phyloP scores from a whole-genome alignment of 2,113 vertebrate species.

The Uria aalge region DNA sequence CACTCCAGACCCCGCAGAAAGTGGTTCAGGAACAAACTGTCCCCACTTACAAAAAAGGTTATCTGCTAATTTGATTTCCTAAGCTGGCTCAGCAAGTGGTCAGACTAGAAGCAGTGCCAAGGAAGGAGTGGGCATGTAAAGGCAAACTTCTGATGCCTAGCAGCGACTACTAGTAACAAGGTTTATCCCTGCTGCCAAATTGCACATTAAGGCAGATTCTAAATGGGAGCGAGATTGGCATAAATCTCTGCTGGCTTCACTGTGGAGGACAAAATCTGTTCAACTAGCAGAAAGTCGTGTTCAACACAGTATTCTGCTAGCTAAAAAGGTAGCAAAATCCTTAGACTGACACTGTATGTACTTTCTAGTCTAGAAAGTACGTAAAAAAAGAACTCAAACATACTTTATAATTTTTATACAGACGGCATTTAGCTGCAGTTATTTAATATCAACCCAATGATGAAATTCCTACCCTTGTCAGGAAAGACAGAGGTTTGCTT shows the following conservation, averaged over 20 bases:
- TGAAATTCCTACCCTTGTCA: not conserved
- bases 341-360: not conserved
- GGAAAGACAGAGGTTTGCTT: not conserved
- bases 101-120: not conserved
- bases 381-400: not conserved
- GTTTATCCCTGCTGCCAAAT: not conserved
- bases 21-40: not conserved
- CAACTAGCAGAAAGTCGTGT: not conserved
- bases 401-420: not conserved
- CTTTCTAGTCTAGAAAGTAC: not conserved
- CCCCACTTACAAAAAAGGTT: not conserved
- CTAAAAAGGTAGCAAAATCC: not conserved
- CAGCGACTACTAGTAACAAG: not conserved
- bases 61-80: not conserved
- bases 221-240: accelerated
- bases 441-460: not conserved
- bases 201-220: not conserved
- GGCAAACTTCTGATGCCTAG: not conserved
- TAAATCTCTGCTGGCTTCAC: not conserved
- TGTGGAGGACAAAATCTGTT: not conserved
- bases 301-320: not conserved
- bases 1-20: not conserved
- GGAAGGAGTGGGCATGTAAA: not conserved
- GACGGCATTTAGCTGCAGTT: not conserved
- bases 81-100: not conserved